A percentile compares a stretch with the other conserved stretches of the same genome.
Conservation (phyloP, 2,888 invertebrate genomes). For the Coelinius sp. region DNA sequence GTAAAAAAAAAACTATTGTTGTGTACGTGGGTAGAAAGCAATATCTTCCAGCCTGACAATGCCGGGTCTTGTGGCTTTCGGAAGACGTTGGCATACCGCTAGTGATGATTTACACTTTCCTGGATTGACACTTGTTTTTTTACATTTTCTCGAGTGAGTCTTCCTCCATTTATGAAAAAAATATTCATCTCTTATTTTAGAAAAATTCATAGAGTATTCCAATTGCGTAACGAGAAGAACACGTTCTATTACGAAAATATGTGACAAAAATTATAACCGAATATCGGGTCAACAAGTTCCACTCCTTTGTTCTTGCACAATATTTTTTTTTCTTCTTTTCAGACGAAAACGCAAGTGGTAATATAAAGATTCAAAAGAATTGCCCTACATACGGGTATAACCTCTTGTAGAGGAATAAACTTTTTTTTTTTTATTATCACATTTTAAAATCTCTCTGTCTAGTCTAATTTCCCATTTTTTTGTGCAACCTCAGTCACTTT, state of each 20-base stretch:
- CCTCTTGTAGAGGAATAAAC: neutral
- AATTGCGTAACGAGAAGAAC: neutral
- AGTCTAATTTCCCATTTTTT: too few relatives aligned
- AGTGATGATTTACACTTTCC: conserved; percentile 89
- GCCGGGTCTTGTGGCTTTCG: conserved; percentile 88
- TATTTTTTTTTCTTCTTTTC: neutral
- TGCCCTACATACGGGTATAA: conserved; percentile 15
- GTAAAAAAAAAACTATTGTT: neutral
- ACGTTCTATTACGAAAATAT: neutral
- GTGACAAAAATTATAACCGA: neutral
- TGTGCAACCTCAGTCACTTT: too few relatives aligned
- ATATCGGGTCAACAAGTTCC: conserved; percentile 1
- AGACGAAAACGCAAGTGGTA: conserved; percentile 8
- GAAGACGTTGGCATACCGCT: conserved; percentile 86
- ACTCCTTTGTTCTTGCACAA: neutral
- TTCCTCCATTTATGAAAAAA: too few relatives aligned
- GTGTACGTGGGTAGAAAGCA: neutral
- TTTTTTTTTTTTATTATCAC: neutral
- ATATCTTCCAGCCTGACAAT: conserved; percentile 69
- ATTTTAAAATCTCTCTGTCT: neutral
- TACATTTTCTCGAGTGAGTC: conserved; percentile 83
- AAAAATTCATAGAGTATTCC: conserved; percentile 31
- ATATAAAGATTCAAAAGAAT: conserved; percentile 16
- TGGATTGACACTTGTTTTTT: conserved; percentile 79
- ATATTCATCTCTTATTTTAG: too few relatives aligned